A percentile compares a stretch with the other conserved stretches of the same genome.
phyloP scores from a whole-genome alignment of 92 coral and sea anemone species.

The Epizoanthus stellaris region DNA sequence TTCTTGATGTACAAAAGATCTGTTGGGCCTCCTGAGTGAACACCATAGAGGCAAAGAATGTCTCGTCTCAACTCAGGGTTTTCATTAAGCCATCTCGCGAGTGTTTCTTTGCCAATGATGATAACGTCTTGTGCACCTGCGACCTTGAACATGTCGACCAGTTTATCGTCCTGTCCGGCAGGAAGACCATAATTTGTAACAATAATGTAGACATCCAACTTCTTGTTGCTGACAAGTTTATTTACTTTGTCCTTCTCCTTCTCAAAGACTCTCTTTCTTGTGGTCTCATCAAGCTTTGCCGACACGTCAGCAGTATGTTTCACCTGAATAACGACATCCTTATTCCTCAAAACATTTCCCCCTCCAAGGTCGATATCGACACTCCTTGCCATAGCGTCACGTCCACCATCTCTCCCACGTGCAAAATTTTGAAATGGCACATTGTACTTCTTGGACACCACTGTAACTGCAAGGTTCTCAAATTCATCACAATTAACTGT shows the following conservation, averaged over 20 bases:
- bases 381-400: too few relatives aligned
- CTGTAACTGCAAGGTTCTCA: too few relatives aligned
- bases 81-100: background rate
- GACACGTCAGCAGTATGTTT: too few relatives aligned
- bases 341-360: too few relatives aligned
- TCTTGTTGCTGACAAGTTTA: background rate
- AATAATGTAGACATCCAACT: background rate
- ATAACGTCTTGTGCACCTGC: background rate
- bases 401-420: too few relatives aligned
- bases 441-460: too few relatives aligned
- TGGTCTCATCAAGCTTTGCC: too few relatives aligned
- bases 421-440: too few relatives aligned
- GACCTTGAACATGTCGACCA: background rate
- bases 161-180: background rate
- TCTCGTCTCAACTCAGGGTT: background rate
- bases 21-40: background rate
- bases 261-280: background rate
- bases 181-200: constrained; percentile 10
- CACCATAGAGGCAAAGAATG: background rate
- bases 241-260: constrained; percentile 6
- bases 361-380: too few relatives aligned
- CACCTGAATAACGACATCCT: too few relatives aligned
- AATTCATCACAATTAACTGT: too few relatives aligned
- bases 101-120: background rate
- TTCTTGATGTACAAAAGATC: too few relatives aligned